Percentiles rank a stretch among this genome's conserved stretches.
These are phyloP conservation scores for Lasioglossum villosulum DNA, from an alignment of 2,888 invertebrate species.

Conservation along the genomic window DNA sequence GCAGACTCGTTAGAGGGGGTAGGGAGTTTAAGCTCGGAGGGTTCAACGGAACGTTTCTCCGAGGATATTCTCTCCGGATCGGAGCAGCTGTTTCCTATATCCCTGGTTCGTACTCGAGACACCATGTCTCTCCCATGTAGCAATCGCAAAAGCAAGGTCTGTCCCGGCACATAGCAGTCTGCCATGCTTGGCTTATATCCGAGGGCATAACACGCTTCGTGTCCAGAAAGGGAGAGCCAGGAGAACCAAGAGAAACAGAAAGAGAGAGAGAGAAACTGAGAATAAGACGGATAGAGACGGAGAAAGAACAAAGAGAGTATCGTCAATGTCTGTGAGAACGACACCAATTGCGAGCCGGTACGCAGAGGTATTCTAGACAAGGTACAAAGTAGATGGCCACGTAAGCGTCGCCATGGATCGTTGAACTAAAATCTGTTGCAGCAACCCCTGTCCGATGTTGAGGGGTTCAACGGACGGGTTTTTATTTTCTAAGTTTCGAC, in stretches of 20 bases:
- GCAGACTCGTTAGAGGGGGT: neutral
- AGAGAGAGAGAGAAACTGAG: slow-evolving; percentile 12
- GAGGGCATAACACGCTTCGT: slow-evolving; percentile 33
- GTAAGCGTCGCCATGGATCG: slow-evolving; percentile 63
- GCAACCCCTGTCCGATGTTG: slow-evolving; percentile 54
- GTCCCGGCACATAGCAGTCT: neutral
- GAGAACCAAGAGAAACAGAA: slow-evolving; percentile 36
- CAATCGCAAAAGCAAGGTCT: slow-evolving; percentile 40
- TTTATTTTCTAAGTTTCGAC: slow-evolving; percentile 35
- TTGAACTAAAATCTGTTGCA: slow-evolving; percentile 63
- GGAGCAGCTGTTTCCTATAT: slow-evolving; percentile 44
- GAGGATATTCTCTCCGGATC: slow-evolving; percentile 20
- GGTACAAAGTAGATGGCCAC: slow-evolving; percentile 60
- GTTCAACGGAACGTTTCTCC: slow-evolving; percentile 3
- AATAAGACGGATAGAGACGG: neutral
- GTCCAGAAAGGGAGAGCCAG: slow-evolving; percentile 35
- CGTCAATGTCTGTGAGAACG: slow-evolving; percentile 60
- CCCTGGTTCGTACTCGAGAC: slow-evolving; percentile 9
- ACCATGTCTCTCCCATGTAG: slow-evolving; percentile 2
- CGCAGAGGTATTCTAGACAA: slow-evolving; percentile 52
- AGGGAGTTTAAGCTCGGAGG: neutral
- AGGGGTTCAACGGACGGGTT: slow-evolving; percentile 55
- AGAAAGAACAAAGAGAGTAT: slow-evolving; percentile 59
- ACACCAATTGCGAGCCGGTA: slow-evolving; percentile 58
- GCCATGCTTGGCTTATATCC: slow-evolving; percentile 33